These are phyloP conservation scores for Lycia hirtaria DNA, from an alignment of 2,888 invertebrate species.

Conservation along the genomic window DNA sequence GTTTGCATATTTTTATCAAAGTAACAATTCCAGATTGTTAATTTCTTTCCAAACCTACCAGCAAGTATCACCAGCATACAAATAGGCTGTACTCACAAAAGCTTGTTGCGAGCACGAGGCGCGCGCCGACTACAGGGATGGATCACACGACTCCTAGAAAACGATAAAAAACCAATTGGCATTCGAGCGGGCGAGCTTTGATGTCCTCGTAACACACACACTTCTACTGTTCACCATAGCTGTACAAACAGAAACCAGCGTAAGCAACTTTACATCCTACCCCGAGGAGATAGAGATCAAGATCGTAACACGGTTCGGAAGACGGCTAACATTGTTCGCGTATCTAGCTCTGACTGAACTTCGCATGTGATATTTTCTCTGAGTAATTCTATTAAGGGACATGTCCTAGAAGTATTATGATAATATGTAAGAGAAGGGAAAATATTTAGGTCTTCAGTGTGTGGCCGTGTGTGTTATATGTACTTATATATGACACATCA, in stretches of 20 bases:
- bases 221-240: conserved; percentile 19
- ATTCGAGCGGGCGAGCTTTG: conserved; percentile 67
- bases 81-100: conserved; percentile 3
- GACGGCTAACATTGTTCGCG: conserved; percentile 13
- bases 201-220: conserved; percentile 60
- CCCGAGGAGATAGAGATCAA: not conserved
- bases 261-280: conserved; percentile 19
- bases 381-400: conserved; percentile 7
- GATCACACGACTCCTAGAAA: conserved; percentile 60
- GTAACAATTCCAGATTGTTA: not conserved
- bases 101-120: not conserved
- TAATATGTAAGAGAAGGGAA: not conserved
- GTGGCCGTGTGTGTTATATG: not conserved
- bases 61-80: not conserved
- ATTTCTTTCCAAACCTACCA: not conserved
- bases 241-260: conserved; percentile 12
- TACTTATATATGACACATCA: too few relatives aligned
- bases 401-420: not conserved
- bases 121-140: conserved; percentile 28
- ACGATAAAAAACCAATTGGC: conserved; percentile 78
- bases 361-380: conserved; percentile 10
- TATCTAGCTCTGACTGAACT: conserved; percentile 23
- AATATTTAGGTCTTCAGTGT: not conserved
- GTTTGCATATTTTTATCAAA: too few relatives aligned
- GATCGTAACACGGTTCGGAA: not conserved